A percentile compares a stretch with the other conserved stretches of the same genome.
These are phyloP conservation scores for Caenorhabditis panamensis DNA, from an alignment of 2,888 invertebrate species.

Conservation along the genomic window DNA sequence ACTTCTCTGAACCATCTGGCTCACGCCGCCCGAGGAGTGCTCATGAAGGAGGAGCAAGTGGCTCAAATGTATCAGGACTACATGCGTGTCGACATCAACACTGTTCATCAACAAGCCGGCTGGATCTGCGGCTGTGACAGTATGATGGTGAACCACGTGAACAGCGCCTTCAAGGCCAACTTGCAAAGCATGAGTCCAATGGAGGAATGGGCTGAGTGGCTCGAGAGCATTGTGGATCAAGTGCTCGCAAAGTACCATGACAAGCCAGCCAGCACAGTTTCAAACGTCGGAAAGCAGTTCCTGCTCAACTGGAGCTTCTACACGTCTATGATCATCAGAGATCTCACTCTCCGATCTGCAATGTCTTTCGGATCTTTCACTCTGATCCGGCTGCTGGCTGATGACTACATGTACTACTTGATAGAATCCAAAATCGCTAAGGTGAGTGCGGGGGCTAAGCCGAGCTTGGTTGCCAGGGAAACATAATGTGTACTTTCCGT, in stretches of 20 bases:
- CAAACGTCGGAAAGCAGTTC: slow-evolving; percentile 92
- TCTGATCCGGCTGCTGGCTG: slow-evolving; percentile 95
- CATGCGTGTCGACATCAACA: slow-evolving; percentile 96
- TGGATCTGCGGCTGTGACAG: slow-evolving; percentile 98
- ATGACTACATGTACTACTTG: slow-evolving; percentile 99
- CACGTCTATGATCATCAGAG: slow-evolving; percentile 96
- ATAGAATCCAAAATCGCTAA: slow-evolving; percentile 85
- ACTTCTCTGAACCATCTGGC: slow-evolving; percentile 97
- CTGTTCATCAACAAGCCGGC: slow-evolving; percentile 92
- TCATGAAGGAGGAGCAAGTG: slow-evolving; percentile 95
- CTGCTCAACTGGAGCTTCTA: slow-evolving; percentile 99
- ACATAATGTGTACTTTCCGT: too few species aligned
- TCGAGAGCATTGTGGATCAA: slow-evolving; percentile 92
- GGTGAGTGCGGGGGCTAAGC: slow-evolving; percentile 18
- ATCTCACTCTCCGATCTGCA: slow-evolving; percentile 94
- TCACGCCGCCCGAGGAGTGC: slow-evolving; percentile 94
- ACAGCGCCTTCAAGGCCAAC: slow-evolving; percentile 84
- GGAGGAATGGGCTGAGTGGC: slow-evolving; percentile 98
- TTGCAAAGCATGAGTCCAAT: slow-evolving; percentile 89
- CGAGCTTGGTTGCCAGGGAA: background rate
- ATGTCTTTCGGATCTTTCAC: slow-evolving; percentile 99
- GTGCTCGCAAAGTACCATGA: slow-evolving; percentile 91
- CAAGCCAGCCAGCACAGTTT: slow-evolving; percentile 85
- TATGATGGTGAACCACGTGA: slow-evolving; percentile 85
- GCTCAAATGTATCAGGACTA: slow-evolving; percentile 96